phyloP scores from a whole-genome alignment of 30 jellyfish, hydroid and myxozoan species.

The Aurelia coerulea region DNA sequence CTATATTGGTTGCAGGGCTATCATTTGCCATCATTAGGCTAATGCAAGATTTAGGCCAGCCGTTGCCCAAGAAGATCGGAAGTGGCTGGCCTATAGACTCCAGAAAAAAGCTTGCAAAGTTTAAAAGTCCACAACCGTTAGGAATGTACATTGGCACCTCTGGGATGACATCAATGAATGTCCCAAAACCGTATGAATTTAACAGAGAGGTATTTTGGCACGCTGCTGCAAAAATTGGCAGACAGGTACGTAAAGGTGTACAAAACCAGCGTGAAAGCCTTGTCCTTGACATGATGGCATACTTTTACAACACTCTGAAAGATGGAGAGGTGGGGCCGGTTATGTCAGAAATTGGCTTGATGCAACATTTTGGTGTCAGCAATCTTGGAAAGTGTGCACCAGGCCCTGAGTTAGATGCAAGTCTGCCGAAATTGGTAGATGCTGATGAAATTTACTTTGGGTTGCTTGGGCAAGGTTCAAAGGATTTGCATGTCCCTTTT shows the following conservation, averaged over 20 bases:
- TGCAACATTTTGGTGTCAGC: slow-evolving; percentile 30
- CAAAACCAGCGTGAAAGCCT: slow-evolving; percentile 14
- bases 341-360: slow-evolving; percentile 3
- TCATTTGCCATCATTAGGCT: slow-evolving; percentile 29
- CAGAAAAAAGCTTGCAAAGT: slow-evolving; percentile 27
- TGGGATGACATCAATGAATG: slow-evolving; percentile 33
- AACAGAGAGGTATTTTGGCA: slow-evolving; percentile 41
- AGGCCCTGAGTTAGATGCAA: slow-evolving; percentile 46
- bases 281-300: slow-evolving; percentile 5
- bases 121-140: slow-evolving; percentile 55
- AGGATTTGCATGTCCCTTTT: background rate
- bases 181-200: slow-evolving; percentile 16
- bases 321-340: background rate
- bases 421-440: slow-evolving; percentile 37
- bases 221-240: slow-evolving; percentile 18
- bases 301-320: slow-evolving; percentile 11
- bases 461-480: slow-evolving; percentile 40
- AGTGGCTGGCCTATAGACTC: slow-evolving; percentile 61
- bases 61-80: slow-evolving; percentile 12
- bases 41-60: slow-evolving; percentile 21
- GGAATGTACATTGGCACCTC: slow-evolving; percentile 34
- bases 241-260: slow-evolving; percentile 2
- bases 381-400: slow-evolving; percentile 59
- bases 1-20: slow-evolving; percentile 35
- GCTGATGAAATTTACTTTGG: slow-evolving; percentile 62